Conservation (phyloP, 2,888 invertebrate genomes). For the Pegoplata infirma region DNA sequence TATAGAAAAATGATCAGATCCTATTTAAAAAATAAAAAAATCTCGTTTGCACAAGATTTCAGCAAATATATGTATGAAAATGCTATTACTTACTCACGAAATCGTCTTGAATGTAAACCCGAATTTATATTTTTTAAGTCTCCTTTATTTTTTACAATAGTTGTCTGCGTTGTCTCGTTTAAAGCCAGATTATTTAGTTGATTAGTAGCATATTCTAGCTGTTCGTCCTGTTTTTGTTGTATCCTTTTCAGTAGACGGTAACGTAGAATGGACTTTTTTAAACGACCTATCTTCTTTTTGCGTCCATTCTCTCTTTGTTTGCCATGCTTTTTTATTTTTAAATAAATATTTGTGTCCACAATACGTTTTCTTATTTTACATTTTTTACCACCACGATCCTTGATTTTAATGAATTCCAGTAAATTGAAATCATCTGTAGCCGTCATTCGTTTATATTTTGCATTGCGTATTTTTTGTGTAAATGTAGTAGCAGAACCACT, state of each 20-base stretch:
- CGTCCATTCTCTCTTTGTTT: constrained; percentile 61
- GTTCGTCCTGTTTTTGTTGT: neutral
- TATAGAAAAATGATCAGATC: neutral
- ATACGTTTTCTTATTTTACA: neutral
- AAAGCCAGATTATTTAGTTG: constrained; percentile 11
- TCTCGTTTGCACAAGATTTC: too few relatives aligned
- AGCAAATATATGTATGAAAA: too few relatives aligned
- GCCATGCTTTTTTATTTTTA: constrained; percentile 38
- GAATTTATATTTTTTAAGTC: too few relatives aligned
- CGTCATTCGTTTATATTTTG: constrained; percentile 58
- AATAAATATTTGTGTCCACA: neutral
- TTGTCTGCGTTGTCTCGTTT: too few relatives aligned
- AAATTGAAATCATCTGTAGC: constrained; percentile 45
- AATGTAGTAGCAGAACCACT: neutral
- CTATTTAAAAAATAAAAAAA: too few relatives aligned
- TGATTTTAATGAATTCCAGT: constrained; percentile 39
- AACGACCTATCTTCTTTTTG: constrained; percentile 43
- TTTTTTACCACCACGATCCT: neutral
- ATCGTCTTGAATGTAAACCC: constrained; percentile 70
- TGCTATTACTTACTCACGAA: constrained; percentile 71
- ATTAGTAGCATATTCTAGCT: neutral
- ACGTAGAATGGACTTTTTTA: constrained; percentile 68
- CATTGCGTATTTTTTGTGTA: constrained; percentile 49
- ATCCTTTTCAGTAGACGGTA: constrained; percentile 61
- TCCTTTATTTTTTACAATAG: too few relatives aligned